Evolutionary conservation across 1,140 invertebrate genomes (phyloP).

Genomic region (Phocides pigmalion): DNA sequence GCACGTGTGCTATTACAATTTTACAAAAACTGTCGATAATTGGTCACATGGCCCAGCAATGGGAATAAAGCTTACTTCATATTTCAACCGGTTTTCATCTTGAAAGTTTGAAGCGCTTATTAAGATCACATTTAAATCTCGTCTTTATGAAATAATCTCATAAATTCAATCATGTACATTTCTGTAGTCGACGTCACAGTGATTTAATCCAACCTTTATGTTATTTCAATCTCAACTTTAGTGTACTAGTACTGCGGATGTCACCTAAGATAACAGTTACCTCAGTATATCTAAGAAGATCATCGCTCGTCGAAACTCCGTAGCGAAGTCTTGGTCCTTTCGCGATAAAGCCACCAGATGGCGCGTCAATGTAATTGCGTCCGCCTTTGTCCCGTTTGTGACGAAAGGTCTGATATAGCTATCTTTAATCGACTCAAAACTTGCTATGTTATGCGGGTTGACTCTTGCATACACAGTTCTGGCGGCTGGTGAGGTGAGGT

Average conservation of each 20-base stretch:
- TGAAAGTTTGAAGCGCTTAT: too few relatives aligned
- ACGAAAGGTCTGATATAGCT: conserved; percentile 80
- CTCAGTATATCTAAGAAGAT: conserved; percentile 25
- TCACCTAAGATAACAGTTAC: neutral
- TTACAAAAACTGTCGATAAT: too few relatives aligned
- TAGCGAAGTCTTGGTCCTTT: conserved; percentile 72
- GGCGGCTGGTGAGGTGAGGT: neutral
- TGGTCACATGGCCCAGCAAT: too few relatives aligned
- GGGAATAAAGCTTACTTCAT: too few relatives aligned
- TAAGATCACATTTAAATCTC: neutral
- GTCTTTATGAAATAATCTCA: neutral
- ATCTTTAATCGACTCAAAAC: conserved; percentile 80
- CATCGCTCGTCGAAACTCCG: conserved; percentile 39
- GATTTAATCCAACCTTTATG: neutral
- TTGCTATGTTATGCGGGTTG: conserved; percentile 68
- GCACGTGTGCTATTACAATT: too few relatives aligned
- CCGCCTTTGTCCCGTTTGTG: conserved; percentile 74
- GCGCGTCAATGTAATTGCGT: conserved; percentile 73
- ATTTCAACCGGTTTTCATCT: too few relatives aligned
- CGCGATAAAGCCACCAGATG: conserved; percentile 77
- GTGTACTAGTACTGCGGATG: neutral
- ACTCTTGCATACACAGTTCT: conserved; percentile 22
- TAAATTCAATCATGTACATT: neutral
- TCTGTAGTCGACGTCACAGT: neutral
- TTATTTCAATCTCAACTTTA: neutral